These are phyloP conservation scores for Caenorhabditis inopinata DNA, from an alignment of 1,140 invertebrate species.

Conservation along the genomic window DNA sequence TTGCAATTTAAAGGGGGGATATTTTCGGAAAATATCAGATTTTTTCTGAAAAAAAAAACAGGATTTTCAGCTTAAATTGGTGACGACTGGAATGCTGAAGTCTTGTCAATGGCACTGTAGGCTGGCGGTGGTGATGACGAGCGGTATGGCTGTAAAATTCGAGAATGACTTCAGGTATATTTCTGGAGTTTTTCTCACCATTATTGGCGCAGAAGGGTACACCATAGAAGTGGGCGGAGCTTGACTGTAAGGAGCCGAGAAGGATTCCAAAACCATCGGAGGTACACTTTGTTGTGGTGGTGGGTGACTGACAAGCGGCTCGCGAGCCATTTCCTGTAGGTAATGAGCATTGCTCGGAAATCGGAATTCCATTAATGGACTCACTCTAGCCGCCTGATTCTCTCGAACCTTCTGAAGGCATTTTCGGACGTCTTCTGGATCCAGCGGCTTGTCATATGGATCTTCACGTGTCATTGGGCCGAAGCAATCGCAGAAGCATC, in stretches of 20 bases:
- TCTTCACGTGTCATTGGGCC: slow-evolving; percentile 30
- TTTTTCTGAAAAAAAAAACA: too few species aligned
- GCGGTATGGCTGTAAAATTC: background rate
- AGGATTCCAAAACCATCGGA: background rate
- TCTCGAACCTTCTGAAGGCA: slow-evolving; percentile 44
- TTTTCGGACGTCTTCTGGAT: slow-evolving; percentile 39
- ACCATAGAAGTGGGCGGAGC: background rate
- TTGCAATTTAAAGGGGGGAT: too few species aligned
- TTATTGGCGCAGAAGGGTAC: background rate
- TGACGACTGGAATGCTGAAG: too few species aligned
- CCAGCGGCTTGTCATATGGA: slow-evolving; percentile 40
- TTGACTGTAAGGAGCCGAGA: background rate
- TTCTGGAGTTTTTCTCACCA: background rate
- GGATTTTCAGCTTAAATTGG: too few species aligned
- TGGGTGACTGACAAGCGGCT: background rate
- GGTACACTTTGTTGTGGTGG: background rate
- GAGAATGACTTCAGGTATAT: background rate
- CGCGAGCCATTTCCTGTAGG: slow-evolving; percentile 19
- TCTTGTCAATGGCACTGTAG: background rate
- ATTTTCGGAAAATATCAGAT: too few species aligned
- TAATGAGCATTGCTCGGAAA: too few species aligned
- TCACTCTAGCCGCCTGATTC: slow-evolving; percentile 28
- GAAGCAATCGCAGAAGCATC: slow-evolving; percentile 51
- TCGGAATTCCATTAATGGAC: too few species aligned
- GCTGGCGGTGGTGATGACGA: background rate